Percentiles rank a stretch among this genome's conserved stretches.
Evolutionary conservation across 2,888 invertebrate species (phyloP).

Genomic region (Stenotaenia linearis): DNA sequence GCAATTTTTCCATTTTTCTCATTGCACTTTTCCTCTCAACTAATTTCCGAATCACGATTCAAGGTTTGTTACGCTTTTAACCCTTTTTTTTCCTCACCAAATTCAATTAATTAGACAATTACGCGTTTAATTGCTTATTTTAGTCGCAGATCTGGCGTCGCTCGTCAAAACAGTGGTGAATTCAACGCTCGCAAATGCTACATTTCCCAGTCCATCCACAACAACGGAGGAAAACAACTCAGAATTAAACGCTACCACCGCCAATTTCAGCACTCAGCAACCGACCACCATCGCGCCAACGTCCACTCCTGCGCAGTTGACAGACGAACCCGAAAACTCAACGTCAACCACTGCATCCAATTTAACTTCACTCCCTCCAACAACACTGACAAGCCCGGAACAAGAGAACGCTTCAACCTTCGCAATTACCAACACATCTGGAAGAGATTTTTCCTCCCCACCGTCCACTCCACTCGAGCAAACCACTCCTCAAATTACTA

Average conservation of each 20-base stretch:
- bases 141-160: neutral
- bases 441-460: neutral
- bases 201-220: neutral
- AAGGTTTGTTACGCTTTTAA: neutral
- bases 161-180: neutral
- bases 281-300: neutral
- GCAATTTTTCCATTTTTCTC: neutral
- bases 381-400: too few relatives aligned
- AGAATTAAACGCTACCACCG: neutral
- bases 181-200: neutral
- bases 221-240: neutral
- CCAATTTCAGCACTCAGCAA: neutral
- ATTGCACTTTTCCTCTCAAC: neutral
- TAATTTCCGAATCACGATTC: neutral
- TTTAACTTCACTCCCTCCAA: neutral
- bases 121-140: neutral
- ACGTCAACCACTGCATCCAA: neutral
- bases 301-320: neutral
- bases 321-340: too few relatives aligned
- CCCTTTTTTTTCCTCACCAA: neutral
- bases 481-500: slow-evolving; percentile 3
- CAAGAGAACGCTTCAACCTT: neutral
- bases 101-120: neutral
- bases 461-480: neutral
- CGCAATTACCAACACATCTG: neutral